Evolutionary conservation across 2,113 vertebrate species (phyloP).

Genomic region (Gallinago jamesoni): DNA sequence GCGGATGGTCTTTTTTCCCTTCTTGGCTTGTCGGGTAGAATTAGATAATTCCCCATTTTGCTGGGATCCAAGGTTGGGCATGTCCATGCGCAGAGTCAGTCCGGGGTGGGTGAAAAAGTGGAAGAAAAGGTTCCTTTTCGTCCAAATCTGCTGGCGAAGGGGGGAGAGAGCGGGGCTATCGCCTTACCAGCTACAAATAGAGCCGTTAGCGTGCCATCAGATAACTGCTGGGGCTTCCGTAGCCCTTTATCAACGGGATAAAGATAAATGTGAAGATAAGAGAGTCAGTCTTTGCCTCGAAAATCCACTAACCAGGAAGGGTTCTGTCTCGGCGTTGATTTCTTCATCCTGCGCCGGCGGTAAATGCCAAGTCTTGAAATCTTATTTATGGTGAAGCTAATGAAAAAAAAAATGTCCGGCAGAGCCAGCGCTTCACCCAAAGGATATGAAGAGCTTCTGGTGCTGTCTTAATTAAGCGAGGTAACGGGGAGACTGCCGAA

Average conservation of each 20-base stretch:
- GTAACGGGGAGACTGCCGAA: neutral
- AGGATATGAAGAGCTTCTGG: constrained; percentile 14
- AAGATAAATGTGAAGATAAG: constrained; percentile 64
- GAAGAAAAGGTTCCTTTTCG: neutral
- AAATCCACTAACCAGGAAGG: constrained; percentile 58
- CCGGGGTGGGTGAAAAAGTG: neutral
- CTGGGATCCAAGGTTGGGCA: neutral
- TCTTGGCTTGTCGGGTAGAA: neutral
- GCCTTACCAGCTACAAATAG: neutral
- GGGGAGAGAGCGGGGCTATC: neutral
- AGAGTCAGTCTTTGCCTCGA: constrained; percentile 45
- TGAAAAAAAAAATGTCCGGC: constrained; percentile 28
- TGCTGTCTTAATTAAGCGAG: constrained; percentile 56
- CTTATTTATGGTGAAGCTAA: constrained; percentile 60
- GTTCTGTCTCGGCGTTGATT: constrained; percentile 25
- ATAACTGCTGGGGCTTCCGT: constrained; percentile 46
- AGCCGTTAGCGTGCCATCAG: constrained; percentile 52
- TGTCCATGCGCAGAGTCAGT: neutral
- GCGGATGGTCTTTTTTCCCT: neutral
- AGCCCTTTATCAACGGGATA: constrained; percentile 60
- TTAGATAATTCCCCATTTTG: neutral
- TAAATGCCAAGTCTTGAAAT: constrained; percentile 61
- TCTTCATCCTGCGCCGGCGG: constrained; percentile 36
- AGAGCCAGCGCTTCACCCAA: constrained; percentile 30
- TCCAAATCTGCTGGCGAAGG: neutral